phyloP scores from a whole-genome alignment of 2,888 invertebrate species.

The Drosophila nr. perissopoda region DNA sequence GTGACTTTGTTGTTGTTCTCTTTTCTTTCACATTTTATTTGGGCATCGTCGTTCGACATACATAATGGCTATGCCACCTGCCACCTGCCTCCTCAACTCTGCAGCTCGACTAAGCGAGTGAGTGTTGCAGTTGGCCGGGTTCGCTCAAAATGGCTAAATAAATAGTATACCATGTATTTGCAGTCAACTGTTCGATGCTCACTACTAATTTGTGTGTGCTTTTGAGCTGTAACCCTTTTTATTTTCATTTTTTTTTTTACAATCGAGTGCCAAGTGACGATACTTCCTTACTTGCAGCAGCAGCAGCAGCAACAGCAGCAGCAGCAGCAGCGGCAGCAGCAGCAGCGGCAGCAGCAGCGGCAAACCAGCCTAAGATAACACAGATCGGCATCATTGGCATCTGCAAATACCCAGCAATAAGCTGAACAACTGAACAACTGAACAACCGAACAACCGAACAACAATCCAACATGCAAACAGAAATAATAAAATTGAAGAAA shows the following conservation, averaged over 20 bases:
- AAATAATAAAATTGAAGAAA: constrained; percentile 32
- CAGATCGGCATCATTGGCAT: constrained; percentile 67
- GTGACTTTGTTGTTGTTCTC: constrained; percentile 73
- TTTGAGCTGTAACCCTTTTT: background rate
- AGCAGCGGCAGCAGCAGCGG: background rate
- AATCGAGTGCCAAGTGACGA: constrained; percentile 20
- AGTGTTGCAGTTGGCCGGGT: constrained; percentile 43
- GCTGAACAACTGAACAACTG: constrained; percentile 26
- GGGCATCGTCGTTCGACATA: constrained; percentile 58
- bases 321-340: background rate
- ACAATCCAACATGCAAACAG: constrained; percentile 54
- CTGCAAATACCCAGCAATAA: constrained; percentile 67
- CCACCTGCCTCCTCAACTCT: constrained; percentile 4
- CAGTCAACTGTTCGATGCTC: constrained; percentile 47
- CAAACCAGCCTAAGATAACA: constrained; percentile 65
- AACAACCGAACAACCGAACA: constrained; percentile 1
- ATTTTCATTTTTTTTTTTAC: background rate
- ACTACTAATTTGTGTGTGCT: constrained; percentile 61
- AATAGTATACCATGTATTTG: constrained; percentile 44
- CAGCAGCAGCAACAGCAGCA: constrained; percentile 2
- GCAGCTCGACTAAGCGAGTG: constrained; percentile 15
- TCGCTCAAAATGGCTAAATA: constrained; percentile 61
- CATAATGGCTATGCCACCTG: constrained; percentile 62
- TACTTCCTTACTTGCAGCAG: constrained; percentile 15
- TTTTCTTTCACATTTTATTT: constrained; percentile 67